Base-by-base conservation (phyloP, 2,888 invertebrate genomes). In the Onchidella celtica region DNA sequence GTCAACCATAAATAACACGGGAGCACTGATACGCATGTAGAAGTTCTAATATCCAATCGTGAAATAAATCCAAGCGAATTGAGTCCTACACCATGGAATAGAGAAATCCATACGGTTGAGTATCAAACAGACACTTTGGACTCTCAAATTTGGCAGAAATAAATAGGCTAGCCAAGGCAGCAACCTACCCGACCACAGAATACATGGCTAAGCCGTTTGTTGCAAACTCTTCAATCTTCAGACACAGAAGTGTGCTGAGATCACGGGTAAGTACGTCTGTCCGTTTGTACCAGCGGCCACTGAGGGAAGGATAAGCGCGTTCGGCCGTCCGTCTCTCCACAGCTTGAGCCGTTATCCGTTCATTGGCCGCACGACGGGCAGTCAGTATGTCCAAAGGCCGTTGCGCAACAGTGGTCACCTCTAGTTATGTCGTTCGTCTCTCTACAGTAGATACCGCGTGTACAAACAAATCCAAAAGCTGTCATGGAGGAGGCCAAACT, bases 401-500 rank as follows among this genome's bases (percentile, higher is more conserved):
- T 79, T 79, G 79, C 79, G 79, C 73, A 79, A 79, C 79, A 73
- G 79, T 73, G 79, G 78, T 78, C 78, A 78, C 32, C 57, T 70
- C 70, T 47, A 55, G 66, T 57, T 61, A 55, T 55, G 73, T 36
- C 55, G 57, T 55, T 14, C 72, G 70, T 79, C 70, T 78, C 69
- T 59, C 59, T 69, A 59, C 78, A 69, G 66, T 73, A 79, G 73
- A 73, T 78, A 78, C 66, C 85, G 83, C 85, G 85, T 86, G 89
- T 89, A 89, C 89, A 90, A 89, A 90, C 91, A 90, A 89, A 89
- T 89, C 88, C 80, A 85, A 82, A 79, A 85, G 84, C 90, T 90
- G 89, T 91, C 90, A 90, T 87, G 89, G 88, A 89, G 87, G 88
- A 87, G 86, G 86, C 85, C 87, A 88, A 89, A 90, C 89, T 91